Evolutionary conservation across 1,140 invertebrate genomes (phyloP), one percentile per base, ranked within the genome.

Genomic region (Bombus impatiens): DNA sequence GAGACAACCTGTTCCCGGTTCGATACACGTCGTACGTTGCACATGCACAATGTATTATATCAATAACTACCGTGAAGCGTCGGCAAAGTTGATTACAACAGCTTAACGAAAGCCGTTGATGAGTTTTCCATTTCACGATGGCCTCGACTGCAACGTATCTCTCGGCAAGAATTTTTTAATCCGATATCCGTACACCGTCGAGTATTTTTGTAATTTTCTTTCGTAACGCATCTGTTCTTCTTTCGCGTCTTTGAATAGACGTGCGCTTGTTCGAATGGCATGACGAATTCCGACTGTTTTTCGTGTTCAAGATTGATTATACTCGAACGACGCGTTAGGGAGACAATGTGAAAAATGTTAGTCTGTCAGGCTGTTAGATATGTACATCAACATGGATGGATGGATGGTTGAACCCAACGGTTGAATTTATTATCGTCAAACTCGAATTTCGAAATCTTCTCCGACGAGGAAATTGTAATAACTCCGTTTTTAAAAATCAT

Each of bases 61-160:
- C 25, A 42, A 42, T 59, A 76, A 76, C 40, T 65, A 37, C n/a
- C 47, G 28, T 53, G 47, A 28, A 65, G 25, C 72, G 25, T 13
- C 9, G 10, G 71, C 15, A 47, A 67, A 83, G 32, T 82, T 65
- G 32, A 82, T 82, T 76, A 67, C 47, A 74, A 42, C 47, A 28
- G 53, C 35, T 37, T 42, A 35, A 62, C 42, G 57, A 32, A 12
- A 59, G 42, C 15, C 57, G 47, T 53, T 22, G 57, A 82, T 62
- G 71, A 65, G 57, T 76, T 82, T 82, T 47, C 40, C 71, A 82
- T 82, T 76, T 37, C 40, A 13, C 22, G n/a, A 25, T 44, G 22
- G 68, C 79, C 5, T 32, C 79, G 37, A 32, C 5, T 59, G 37
- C 28, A 25, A 8, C 47, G 47, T 40, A 59, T 25, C 47, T 37